Evolutionary conservation across 35 echinoderm and acorn worm genomes (phyloP).

Genomic region (Ophioderma brevispina): DNA sequence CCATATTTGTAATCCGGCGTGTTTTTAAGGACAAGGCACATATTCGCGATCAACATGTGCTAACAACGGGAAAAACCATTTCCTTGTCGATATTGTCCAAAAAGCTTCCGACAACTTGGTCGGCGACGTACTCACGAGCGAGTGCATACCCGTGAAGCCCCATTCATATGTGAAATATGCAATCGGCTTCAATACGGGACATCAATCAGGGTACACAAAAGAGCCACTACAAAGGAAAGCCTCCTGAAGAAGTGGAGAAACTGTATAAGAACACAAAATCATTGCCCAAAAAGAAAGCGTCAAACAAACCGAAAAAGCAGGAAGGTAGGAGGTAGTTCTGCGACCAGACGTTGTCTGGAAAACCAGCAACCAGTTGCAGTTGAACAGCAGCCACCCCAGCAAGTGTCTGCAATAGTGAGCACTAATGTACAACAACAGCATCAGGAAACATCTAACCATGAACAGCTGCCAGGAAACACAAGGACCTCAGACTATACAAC

Average conservation of each 20-base stretch:
- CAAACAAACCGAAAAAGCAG: background rate
- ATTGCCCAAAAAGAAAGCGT: background rate
- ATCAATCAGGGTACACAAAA: background rate
- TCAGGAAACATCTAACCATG: background rate
- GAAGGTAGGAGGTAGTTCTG: background rate
- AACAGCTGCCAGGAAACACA: background rate
- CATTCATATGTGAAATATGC: conserved; percentile 45
- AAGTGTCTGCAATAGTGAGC: no score
- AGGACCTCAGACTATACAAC: background rate
- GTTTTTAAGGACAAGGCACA: conserved; percentile 29
- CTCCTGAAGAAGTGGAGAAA: no score
- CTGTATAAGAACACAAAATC: no score
- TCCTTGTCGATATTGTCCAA: conserved; percentile 22
- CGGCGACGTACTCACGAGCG: conserved; percentile 19
- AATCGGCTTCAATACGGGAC: background rate
- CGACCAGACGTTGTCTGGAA: background rate
- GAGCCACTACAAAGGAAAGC: background rate
- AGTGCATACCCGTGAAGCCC: conserved; percentile 35
- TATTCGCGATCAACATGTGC: conserved; percentile 6
- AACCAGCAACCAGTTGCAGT: background rate
- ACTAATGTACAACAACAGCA: background rate
- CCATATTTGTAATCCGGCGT: background rate
- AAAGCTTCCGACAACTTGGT: conserved; percentile 14
- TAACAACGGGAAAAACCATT: conserved; percentile 64
- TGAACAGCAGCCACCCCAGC: background rate